Base-by-base conservation (phyloP, 2,888 invertebrate species). In the Acleris holmiana region DNA sequence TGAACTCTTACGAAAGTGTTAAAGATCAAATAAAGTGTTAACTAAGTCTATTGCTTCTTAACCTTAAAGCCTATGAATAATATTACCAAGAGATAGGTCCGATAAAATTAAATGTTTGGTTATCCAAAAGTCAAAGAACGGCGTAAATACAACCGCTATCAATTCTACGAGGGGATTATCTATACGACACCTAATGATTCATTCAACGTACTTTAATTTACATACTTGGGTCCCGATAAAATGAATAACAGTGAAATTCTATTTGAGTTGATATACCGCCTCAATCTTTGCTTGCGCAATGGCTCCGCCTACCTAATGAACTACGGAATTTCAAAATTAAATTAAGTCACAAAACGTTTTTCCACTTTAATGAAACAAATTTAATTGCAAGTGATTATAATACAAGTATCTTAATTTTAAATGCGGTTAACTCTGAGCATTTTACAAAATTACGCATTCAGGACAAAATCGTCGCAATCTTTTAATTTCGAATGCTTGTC, bases 151-250 rank as follows among this genome's bases (percentile, higher is more conserved):
- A 8, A 13, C 25, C 25, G n/a, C 51, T 53, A 54, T 54, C 58
- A 19, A 29, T n/a, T 53, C 19, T 41, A 59, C 46, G 46, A 46
- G 23, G 35, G 49, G 46, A 57, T 63, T 23, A 65, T 50, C 55
- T 65, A 35, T 35, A 60, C 46, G 49, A 49, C 54, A 59, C 49
- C 41, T 35, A 53, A 59, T 55, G 49, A 60, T 65, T 60, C 49
- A 65, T 55, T 49, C 17, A 48, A 60, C 59, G 35, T 50, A 60
- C 49, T 55, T 49, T 49, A 49, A 59, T 65, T 60, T 46, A 60
- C 59, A 60, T 60, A 55, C n/a, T 55, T 47, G 46, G 25, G 23
- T 47, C n/a, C 46, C 48, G 41, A 54, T 59, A 50, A 40, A 60
- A 21, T 60, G 35, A 40, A 19, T 40, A 63, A 58, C 25, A 53